A percentile compares a stretch with the other conserved stretches of the same genome.
These are phyloP conservation scores for Heteromyza rotundicornis DNA, from an alignment of 2,888 invertebrate genomes.

Conservation along the genomic window DNA sequence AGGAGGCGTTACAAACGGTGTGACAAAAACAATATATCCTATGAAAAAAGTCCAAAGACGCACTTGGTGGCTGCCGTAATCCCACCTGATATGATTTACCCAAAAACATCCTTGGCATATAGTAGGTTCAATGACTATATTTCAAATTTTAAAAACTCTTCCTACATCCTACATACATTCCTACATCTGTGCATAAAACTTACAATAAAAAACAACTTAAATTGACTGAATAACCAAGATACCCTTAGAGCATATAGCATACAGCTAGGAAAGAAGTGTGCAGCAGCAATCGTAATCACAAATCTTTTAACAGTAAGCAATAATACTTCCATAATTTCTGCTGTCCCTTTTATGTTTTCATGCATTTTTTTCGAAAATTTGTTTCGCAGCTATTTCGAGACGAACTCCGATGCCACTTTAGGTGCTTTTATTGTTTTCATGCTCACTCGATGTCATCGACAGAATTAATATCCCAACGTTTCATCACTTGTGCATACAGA, in stretches of 20 bases:
- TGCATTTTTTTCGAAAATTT: not conserved
- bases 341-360: conserved; percentile 6
- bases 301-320: conserved; percentile 62
- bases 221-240: not conserved
- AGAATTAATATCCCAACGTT: conserved; percentile 28
- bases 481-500: conserved; percentile 30
- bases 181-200: not conserved
- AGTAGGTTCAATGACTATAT: too few relatives aligned
- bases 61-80: too few relatives aligned
- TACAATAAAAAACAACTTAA: not conserved
- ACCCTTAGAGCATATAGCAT: not conserved
- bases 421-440: conserved; percentile 9
- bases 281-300: conserved; percentile 43
- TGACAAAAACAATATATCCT: too few relatives aligned
- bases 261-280: too few relatives aligned
- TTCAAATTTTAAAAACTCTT: too few relatives aligned
- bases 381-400: not conserved
- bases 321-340: conserved; percentile 39
- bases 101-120: too few relatives aligned
- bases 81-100: too few relatives aligned
- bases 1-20: too few relatives aligned
- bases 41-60: too few relatives aligned
- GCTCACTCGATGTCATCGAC: conserved; percentile 16
- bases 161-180: too few relatives aligned
- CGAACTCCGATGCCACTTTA: conserved; percentile 13